Conservation (phyloP, 2,797 vertebrate species). For the Mycteria americana region DNA sequence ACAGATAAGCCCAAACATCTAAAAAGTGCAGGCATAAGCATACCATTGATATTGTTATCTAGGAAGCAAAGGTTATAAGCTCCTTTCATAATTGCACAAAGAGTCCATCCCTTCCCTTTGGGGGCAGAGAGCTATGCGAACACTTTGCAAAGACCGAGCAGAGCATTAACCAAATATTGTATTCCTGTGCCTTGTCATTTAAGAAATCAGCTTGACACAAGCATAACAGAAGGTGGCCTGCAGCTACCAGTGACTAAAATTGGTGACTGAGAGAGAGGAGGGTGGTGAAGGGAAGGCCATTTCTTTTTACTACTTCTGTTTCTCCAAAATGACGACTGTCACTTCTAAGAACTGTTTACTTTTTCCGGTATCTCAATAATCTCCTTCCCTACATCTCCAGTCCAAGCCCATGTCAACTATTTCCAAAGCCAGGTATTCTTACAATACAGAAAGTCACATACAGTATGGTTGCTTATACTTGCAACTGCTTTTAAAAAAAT, state of each 20-base stretch:
- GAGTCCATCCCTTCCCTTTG: neutral
- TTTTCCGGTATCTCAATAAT: neutral
- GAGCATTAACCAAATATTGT: neutral
- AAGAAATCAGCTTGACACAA: neutral
- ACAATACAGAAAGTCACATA: neutral
- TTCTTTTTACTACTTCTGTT: neutral
- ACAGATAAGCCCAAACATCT: neutral
- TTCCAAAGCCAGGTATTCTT: neutral
- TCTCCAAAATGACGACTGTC: neutral
- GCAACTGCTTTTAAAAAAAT: neutral
- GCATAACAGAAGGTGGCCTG: neutral
- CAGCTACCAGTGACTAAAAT: neutral
- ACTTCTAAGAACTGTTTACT: neutral
- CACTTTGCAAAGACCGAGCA: neutral
- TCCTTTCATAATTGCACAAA: neutral
- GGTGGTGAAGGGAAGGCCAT: neutral
- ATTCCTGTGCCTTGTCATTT: neutral
- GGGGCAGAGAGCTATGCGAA: neutral
- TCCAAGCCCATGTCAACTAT: neutral
- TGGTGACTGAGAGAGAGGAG: too few species aligned
- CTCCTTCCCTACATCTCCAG: neutral
- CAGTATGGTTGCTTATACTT: neutral
- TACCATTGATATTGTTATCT: neutral
- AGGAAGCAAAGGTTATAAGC: neutral
- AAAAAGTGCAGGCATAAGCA: neutral